These are phyloP conservation scores for Empis livida DNA, from an alignment of 2,888 invertebrate genomes.

Conservation along the genomic window DNA sequence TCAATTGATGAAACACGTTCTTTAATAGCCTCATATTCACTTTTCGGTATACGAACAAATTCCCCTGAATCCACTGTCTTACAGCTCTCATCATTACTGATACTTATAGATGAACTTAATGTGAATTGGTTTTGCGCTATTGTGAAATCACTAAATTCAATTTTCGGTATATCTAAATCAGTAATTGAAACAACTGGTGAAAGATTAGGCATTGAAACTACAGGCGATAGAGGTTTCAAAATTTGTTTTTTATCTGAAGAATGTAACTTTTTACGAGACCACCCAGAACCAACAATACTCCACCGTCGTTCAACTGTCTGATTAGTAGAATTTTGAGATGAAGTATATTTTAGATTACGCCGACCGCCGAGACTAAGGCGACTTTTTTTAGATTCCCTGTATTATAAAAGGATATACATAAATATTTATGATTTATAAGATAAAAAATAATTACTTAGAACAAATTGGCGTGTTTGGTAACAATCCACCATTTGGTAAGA, in stretches of 20 bases:
- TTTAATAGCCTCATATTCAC: constrained; percentile 66
- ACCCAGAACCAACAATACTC: constrained; percentile 37
- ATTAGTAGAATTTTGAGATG: constrained; percentile 13
- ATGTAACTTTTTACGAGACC: constrained; percentile 13
- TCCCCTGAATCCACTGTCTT: constrained; percentile 32
- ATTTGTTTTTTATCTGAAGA: not conserved
- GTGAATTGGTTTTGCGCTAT: not conserved
- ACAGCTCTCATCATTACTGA: not conserved
- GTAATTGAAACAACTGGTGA: constrained; percentile 29
- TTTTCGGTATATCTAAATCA: constrained; percentile 9
- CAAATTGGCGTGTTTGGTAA: constrained; percentile 45
- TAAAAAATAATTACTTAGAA: constrained; percentile 41
- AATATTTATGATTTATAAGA: not conserved
- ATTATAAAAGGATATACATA: constrained; percentile 7
- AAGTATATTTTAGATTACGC: constrained; percentile 9
- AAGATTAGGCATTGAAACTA: constrained; percentile 37
- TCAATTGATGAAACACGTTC: constrained; percentile 61
- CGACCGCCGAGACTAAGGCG: constrained; percentile 19
- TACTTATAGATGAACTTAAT: not conserved
- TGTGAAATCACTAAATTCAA: constrained; percentile 2
- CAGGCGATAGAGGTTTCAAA: constrained; percentile 36
- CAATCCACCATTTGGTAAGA: constrained; percentile 39
- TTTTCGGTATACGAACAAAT: constrained; percentile 58
- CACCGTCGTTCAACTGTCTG: constrained; percentile 39
- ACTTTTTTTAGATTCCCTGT: constrained; percentile 20